Conservation (phyloP, 2,113 vertebrate species). For the Tylochromis polylepis region DNA sequence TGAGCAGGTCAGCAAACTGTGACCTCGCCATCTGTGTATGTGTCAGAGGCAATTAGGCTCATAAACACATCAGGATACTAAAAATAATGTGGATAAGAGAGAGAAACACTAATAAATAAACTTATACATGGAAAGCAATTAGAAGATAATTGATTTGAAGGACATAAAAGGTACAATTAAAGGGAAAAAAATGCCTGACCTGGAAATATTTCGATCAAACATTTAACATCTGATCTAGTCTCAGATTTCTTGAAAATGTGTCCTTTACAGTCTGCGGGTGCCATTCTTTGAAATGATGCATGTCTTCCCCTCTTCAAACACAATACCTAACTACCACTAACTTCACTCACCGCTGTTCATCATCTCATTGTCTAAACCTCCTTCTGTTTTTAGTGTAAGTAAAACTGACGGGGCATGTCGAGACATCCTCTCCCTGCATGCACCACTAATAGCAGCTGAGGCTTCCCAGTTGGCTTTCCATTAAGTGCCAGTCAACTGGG, state of each 20-base stretch:
- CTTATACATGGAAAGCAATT: neutral
- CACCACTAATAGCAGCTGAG: conserved; percentile 26
- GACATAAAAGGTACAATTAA: neutral
- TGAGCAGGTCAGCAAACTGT: conserved; percentile 46
- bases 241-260: neutral
- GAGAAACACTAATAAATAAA: neutral
- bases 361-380: neutral
- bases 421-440: conserved; percentile 2
- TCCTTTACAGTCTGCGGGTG: neutral
- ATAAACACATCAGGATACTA: conserved; percentile 14
- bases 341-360: neutral
- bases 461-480: neutral
- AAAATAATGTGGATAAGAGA: neutral
- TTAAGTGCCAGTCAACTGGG: conserved; percentile 30
- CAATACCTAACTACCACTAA: neutral
- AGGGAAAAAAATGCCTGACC: neutral
- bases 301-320: neutral
- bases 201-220: neutral
- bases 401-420: conserved; percentile 11
- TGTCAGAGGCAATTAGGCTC: conserved; percentile 37
- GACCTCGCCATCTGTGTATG: conserved; percentile 50
- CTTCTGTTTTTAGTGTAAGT: neutral
- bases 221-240: neutral
- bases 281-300: neutral
- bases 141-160: neutral